Percentiles rank a stretch among this genome's conserved stretches.
phyloP scores from a whole-genome alignment of 2,888 invertebrate species.

The Monopis laevigella region DNA sequence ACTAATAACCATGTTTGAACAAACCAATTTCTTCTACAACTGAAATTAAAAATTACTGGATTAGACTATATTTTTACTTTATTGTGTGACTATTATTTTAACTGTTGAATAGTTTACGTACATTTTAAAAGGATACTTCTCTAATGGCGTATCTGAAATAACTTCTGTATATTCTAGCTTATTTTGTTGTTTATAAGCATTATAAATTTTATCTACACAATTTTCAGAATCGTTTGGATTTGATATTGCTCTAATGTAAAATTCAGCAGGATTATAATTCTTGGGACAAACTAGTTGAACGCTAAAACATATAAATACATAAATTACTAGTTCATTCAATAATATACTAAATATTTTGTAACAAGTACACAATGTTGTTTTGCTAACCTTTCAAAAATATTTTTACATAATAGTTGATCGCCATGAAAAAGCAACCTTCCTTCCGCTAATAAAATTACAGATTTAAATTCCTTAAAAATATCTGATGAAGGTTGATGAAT shows the following conservation, averaged over 20 bases:
- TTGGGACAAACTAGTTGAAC: slow-evolving; percentile 72
- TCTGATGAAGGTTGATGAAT: slow-evolving; percentile 93
- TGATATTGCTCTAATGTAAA: slow-evolving; percentile 72
- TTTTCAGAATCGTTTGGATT: slow-evolving; percentile 17
- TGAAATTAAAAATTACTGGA: slow-evolving; percentile 23
- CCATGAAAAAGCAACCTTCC: slow-evolving; percentile 83
- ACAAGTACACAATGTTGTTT: too few species aligned
- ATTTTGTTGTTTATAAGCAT: slow-evolving; percentile 21
- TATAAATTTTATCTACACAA: slow-evolving; percentile 27
- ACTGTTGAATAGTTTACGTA: slow-evolving; percentile 22
- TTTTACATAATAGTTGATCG: slow-evolving; percentile 68
- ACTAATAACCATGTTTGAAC: slow-evolving; percentile 73
- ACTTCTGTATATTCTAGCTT: not conserved
- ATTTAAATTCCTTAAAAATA: slow-evolving; percentile 80
- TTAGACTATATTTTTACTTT: not conserved
- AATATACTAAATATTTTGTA: too few species aligned
- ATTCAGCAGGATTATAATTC: slow-evolving; percentile 87
- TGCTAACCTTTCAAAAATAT: slow-evolving; percentile 72
- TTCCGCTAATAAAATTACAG: slow-evolving; percentile 78
- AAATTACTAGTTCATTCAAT: too few species aligned
- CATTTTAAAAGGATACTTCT: slow-evolving; percentile 20
- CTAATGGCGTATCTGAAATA: not conserved
- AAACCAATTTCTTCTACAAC: slow-evolving; percentile 51
- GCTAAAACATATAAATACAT: slow-evolving; percentile 57
- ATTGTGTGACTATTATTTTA: not conserved